Base-by-base conservation (phyloP, 2,888 invertebrate genomes). In the Zygothrica quintamaculata region DNA sequence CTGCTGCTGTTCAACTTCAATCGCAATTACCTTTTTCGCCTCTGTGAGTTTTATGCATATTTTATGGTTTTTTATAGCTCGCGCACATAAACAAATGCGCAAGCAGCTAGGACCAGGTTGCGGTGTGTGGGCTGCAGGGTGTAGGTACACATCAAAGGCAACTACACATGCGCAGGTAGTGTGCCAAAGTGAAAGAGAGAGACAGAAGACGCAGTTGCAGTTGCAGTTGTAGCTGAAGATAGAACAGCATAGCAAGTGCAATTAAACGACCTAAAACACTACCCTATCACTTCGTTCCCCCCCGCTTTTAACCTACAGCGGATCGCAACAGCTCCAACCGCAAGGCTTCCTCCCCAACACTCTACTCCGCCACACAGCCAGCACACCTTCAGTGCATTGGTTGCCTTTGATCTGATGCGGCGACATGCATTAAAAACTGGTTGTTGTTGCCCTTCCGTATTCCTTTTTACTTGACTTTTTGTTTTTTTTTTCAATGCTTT, bases 1-100 rank as follows among this genome's bases (percentile, higher is more conserved):
- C 56, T 61, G 61, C 56, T 61, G 61, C 73, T 65, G 67, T 65
- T 59, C 59, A 76, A 55, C 84, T 66, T 73, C 84, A 79, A 70
- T 79, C 73, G 82, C 65, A 81, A 77, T 74, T 71, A 74, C 60
- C 56, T 70, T 77, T 76, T 75, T 61, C 5, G 69, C 77, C 79
- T 73, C 60, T 82, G 82, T 22, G 18, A 61, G 65, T 85, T 85
- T 81, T 79, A 82, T 81, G 80, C 80, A 82, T 85, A 82, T 85
- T 81, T 81, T 82, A 81, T 78, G 79, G 66, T 66, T 78, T 80
- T 80, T 81, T 85, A 81, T 82, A 76, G 79, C 69, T n/a, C n/a
- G 53, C 56, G 56, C 77, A 59, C 68, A 78, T 80, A 84, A 80
- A 84, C 80, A 80, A 77, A 77, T 77, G 77, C 55, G 56, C 39